Evolutionary conservation across 2,888 invertebrate species (phyloP).

Genomic region (Meiosimyza platycephala): DNA sequence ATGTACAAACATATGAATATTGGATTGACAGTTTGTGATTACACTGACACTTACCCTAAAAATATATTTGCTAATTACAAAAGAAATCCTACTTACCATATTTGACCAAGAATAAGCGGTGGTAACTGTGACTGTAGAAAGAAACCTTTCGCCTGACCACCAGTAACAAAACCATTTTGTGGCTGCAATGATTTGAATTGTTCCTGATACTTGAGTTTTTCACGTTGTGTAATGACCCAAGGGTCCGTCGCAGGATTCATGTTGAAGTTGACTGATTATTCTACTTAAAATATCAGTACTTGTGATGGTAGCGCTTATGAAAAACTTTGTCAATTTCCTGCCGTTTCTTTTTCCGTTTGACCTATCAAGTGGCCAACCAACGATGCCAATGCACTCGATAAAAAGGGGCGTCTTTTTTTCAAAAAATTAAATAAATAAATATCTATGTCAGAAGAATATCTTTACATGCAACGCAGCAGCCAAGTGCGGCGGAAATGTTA

Average conservation of each 20-base stretch:
- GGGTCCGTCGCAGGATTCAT: constrained; percentile 75
- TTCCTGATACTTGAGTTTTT: constrained; percentile 87
- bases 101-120: constrained; percentile 89
- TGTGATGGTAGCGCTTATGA: neutral
- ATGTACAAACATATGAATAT: too few relatives aligned
- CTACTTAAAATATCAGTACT: neutral
- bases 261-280: neutral
- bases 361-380: neutral
- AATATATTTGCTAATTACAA: neutral
- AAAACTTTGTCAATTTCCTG: neutral
- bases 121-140: constrained; percentile 93
- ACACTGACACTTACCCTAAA: too few relatives aligned
- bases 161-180: constrained; percentile 87
- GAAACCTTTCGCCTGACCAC: constrained; percentile 93
- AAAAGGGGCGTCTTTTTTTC: neutral
- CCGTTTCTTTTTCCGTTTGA: too few relatives aligned
- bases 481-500: too few relatives aligned
- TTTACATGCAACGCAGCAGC: neutral
- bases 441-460: neutral
- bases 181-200: constrained; percentile 93
- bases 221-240: constrained; percentile 89
- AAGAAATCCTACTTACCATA: constrained; percentile 80
- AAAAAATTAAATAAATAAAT: neutral
- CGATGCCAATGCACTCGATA: neutral
- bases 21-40: too few relatives aligned